phyloP scores from a whole-genome alignment of 2,888 invertebrate genomes.

The Charanyca ferruginea region DNA sequence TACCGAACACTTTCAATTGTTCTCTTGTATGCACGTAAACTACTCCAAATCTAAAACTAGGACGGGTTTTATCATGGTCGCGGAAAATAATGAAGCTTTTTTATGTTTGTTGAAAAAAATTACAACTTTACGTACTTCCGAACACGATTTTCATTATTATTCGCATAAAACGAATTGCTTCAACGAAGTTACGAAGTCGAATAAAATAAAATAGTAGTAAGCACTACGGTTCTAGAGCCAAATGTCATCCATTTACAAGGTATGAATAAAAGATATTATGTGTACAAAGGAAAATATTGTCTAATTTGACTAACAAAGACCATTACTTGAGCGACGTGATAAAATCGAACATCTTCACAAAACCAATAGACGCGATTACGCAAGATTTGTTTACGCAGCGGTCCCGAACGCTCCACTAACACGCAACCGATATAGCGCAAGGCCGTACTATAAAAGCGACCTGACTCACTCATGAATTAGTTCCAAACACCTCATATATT shows the following conservation, averaged over 20 bases:
- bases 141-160: background rate
- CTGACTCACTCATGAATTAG: slow-evolving; percentile 81
- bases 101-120: slow-evolving; percentile 14
- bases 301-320: slow-evolving; percentile 37
- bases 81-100: slow-evolving; percentile 23
- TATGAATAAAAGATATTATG: slow-evolving; percentile 40
- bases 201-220: slow-evolving; percentile 25
- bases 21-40: slow-evolving; percentile 38
- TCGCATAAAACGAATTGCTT: background rate
- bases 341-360: slow-evolving; percentile 53
- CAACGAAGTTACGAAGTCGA: background rate
- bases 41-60: slow-evolving; percentile 38
- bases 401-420: slow-evolving; percentile 85
- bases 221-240: slow-evolving; percentile 12
- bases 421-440: slow-evolving; percentile 88
- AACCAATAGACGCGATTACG: slow-evolving; percentile 78
- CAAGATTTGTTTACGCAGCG: slow-evolving; percentile 86
- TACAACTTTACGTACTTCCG: background rate
- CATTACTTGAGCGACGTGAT: slow-evolving; percentile 42
- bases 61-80: slow-evolving; percentile 26
- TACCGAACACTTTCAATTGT: slow-evolving; percentile 67
- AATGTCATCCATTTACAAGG: slow-evolving; percentile 25
- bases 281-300: slow-evolving; percentile 35
- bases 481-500: slow-evolving; percentile 62
- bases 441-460: slow-evolving; percentile 84